Evolutionary conservation across 2,888 invertebrate species (phyloP).

Genomic region (Campoletis raptor): DNA sequence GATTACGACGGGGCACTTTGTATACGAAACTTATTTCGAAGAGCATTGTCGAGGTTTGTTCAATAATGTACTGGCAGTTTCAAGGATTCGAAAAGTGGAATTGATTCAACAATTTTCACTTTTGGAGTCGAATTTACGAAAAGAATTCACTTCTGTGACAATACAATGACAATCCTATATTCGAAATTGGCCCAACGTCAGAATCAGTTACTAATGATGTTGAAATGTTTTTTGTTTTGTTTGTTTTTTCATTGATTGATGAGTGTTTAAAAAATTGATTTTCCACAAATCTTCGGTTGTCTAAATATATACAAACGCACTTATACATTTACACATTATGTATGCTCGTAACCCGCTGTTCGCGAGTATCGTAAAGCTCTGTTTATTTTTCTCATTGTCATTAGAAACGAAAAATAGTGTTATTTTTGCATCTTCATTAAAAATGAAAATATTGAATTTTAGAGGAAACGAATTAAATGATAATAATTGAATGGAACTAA

Average conservation of each 20-base stretch:
- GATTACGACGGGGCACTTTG: neutral
- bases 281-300: constrained; percentile 19
- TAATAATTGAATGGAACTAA: constrained; percentile 2
- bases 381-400: constrained; percentile 32
- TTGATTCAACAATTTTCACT: neutral
- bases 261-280: neutral
- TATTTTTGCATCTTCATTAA: constrained; percentile 14
- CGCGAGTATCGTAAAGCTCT: constrained; percentile 67
- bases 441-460: constrained; percentile 45
- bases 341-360: constrained; percentile 54
- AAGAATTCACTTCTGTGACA: neutral
- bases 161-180: neutral
- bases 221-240: neutral
- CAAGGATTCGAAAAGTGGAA: neutral
- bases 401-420: constrained; percentile 1
- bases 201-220: neutral
- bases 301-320: constrained; percentile 27
- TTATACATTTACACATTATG: constrained; percentile 16
- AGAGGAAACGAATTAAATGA: constrained; percentile 23
- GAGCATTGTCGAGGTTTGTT: constrained; percentile 19
- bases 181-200: neutral
- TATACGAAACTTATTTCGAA: constrained; percentile 9
- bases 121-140: neutral
- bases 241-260: neutral
- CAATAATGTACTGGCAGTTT: constrained; percentile 36